Evolutionary conservation across 2,888 invertebrate genomes (phyloP).

Genomic region (Leptinotarsa juncta): DNA sequence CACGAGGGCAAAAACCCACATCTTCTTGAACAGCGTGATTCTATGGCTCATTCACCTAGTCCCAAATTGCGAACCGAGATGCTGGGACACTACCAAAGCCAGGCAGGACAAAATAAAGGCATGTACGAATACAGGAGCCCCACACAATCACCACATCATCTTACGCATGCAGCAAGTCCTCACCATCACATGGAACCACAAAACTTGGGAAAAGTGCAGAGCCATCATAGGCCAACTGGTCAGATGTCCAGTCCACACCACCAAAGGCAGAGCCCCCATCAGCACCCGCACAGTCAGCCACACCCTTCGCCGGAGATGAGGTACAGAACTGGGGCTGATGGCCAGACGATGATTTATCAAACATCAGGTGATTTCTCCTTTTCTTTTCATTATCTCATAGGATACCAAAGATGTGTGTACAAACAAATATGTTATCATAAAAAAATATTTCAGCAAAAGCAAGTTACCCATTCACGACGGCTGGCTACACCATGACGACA

Average conservation of each 20-base stretch:
- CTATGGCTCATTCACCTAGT: constrained; percentile 71
- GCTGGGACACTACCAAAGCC: constrained; percentile 70
- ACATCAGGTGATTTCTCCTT: constrained; percentile 40
- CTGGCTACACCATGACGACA: constrained; percentile 66
- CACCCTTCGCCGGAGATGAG: constrained; percentile 62
- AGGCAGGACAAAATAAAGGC: constrained; percentile 63
- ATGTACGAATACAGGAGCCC: constrained; percentile 64
- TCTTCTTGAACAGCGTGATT: constrained; percentile 67
- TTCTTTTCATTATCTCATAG: background rate
- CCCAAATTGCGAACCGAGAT: constrained; percentile 70
- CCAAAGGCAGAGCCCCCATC: constrained; percentile 65
- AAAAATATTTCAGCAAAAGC: constrained; percentile 52
- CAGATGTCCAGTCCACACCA: constrained; percentile 67
- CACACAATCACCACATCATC: constrained; percentile 66
- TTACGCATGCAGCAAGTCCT: constrained; percentile 59
- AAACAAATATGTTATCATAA: too few species aligned
- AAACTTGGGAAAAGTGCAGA: constrained; percentile 58
- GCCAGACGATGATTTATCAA: constrained; percentile 62
- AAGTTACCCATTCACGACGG: constrained; percentile 65
- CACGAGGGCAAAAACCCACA: constrained; percentile 76
- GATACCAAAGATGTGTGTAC: too few species aligned
- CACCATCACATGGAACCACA: constrained; percentile 60
- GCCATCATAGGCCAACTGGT: constrained; percentile 45
- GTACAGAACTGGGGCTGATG: constrained; percentile 58
- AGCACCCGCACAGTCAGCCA: constrained; percentile 61